phyloP scores from a whole-genome alignment of 2,888 invertebrate genomes.

The Tanypteryx hageni region DNA sequence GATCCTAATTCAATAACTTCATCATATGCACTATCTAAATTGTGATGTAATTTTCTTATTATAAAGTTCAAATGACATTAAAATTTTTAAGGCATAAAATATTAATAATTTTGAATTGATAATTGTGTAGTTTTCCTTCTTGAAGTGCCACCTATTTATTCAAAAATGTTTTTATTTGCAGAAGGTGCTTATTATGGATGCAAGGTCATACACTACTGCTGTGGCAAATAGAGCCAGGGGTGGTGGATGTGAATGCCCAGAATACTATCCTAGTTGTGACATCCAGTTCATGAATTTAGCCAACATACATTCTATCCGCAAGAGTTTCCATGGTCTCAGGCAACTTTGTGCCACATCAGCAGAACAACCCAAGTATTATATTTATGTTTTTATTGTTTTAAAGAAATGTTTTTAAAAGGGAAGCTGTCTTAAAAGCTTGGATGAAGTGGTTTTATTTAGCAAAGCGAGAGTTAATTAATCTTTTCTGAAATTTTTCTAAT shows the following conservation, averaged over 20 bases:
- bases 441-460: conserved; percentile 17
- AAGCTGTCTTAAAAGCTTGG: too few relatives aligned
- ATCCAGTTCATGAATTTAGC: conserved; percentile 98
- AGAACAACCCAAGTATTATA: conserved; percentile 86
- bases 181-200: conserved; percentile 95
- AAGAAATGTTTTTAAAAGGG: too few relatives aligned
- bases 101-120: too few relatives aligned
- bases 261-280: conserved; percentile 96
- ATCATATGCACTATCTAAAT: too few relatives aligned
- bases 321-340: conserved; percentile 93
- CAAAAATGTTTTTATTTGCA: conserved; percentile 71
- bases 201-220: conserved; percentile 96
- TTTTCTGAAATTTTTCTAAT: background rate
- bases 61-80: too few relatives aligned
- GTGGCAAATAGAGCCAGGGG: conserved; percentile 97
- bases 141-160: too few relatives aligned
- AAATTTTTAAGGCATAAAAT: too few relatives aligned
- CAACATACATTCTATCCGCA: conserved; percentile 96
- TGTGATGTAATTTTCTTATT: too few relatives aligned
- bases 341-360: conserved; percentile 86
- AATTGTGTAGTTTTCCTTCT: too few relatives aligned
- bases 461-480: conserved; percentile 14
- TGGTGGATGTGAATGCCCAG: conserved; percentile 96
- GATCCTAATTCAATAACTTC: too few relatives aligned
- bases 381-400: background rate